Base-by-base conservation (phyloP, 2,113 vertebrate genomes). In the Daubentonia madagascariensis region DNA sequence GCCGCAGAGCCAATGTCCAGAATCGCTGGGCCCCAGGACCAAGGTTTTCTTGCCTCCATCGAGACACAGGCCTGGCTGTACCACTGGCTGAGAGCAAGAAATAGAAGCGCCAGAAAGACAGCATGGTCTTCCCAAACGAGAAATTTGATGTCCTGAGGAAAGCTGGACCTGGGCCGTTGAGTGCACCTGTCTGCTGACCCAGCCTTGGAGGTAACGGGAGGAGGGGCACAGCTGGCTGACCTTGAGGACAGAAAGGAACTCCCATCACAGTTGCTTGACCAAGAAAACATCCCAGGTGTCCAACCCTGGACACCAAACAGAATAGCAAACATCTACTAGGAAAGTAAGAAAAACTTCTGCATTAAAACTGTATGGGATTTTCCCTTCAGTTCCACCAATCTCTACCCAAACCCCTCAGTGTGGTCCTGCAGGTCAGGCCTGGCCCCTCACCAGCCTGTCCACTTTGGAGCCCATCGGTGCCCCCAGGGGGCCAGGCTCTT, bases 161-260 rank as follows among this genome's bases (percentile, higher is more conserved):
- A 17, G 45, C 6, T 20, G 22, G 28, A n/a, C 43, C 52, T 9
- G 37, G 10, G 32, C 18, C 0, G 35, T 35, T 81, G 52, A 73
- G n/a, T 3, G 9, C n/a, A 20, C 57, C 9, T 22, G n/a, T 45
- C 37, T 3, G 23, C n/a, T 35, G 17, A 83, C 30, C 61, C 6
- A 35, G 67, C 7, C n/a, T 35, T 25, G 9, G 52, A 22, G 9
- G 28, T 3, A 2, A 20, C 1, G 5, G 4, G 35, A 63, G 8
- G 25, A 40, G 48, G 30, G 25, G 28, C 72, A 14, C 0, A 59
- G n/a, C 4, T 5, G n/a, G 65, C 73, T 23, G n/a, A 37, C 16
- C 45, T 54, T 30, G n/a, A 80, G 54, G 16, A 61, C 7, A 61
- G 35, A 48, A 43, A 72, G 40, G 22, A 28, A 18, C 72, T 61